phyloP scores from a whole-genome alignment of 2,888 invertebrate genomes.

The Latheticus oryzae region DNA sequence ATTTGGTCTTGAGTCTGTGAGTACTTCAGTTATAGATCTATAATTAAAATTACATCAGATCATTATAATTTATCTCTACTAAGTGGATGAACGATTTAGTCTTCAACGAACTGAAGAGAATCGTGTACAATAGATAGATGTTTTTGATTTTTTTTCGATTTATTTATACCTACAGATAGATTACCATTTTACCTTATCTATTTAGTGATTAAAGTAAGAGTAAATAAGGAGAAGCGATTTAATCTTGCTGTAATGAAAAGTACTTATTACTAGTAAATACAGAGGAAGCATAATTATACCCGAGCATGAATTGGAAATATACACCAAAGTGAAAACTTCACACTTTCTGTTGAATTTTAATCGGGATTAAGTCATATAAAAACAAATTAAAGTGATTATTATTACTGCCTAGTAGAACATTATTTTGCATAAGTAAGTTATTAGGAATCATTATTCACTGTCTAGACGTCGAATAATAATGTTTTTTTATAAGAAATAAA shows the following conservation, averaged over 20 bases:
- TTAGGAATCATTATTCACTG: too few species aligned
- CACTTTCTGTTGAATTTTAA: too few species aligned
- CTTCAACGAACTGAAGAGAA: conserved; percentile 2
- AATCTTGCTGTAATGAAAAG: conserved; percentile 18
- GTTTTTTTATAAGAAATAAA: too few species aligned
- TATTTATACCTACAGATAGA: conserved; percentile 9
- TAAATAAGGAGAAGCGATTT: conserved; percentile 15
- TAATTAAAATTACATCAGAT: conserved; percentile 21
- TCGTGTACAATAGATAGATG: neutral
- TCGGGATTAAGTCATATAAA: too few species aligned
- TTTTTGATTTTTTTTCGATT: neutral
- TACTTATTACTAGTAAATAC: conserved; percentile 3
- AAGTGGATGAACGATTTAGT: neutral
- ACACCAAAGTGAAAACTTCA: too few species aligned
- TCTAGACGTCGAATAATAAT: too few species aligned
- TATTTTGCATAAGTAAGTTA: too few species aligned
- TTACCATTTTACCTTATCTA: conserved; percentile 5
- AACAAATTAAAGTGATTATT: too few species aligned
- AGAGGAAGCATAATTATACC: conserved; percentile 2
- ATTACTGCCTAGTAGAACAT: too few species aligned
- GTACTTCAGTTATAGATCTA: conserved; percentile 7
- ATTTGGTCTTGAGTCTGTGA: conserved; percentile 1
- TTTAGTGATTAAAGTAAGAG: conserved; percentile 5
- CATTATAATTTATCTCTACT: conserved; percentile 14
- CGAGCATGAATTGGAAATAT: too few species aligned